Conservation (phyloP, 2,113 vertebrate genomes). For the Pitta sordida region DNA sequence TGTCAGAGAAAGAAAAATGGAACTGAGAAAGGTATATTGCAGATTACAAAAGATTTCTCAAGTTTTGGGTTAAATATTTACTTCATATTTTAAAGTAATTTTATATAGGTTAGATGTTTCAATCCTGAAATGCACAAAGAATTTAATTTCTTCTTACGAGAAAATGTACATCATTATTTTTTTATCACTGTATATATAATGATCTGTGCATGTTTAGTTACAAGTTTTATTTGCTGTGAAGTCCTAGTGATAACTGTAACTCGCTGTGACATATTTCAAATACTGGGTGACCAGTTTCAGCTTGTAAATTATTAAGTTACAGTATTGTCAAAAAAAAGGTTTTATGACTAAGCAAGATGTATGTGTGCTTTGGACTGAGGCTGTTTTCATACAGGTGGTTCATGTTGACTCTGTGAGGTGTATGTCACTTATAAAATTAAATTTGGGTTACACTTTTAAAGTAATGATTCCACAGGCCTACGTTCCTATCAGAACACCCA, state of each 20-base stretch:
- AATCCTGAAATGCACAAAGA: constrained; percentile 58
- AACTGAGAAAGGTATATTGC: constrained; percentile 41
- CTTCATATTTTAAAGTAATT: constrained; percentile 55
- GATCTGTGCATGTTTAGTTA: constrained; percentile 49
- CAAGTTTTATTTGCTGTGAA: constrained; percentile 42
- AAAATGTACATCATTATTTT: constrained; percentile 61
- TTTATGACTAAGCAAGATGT: constrained; percentile 33
- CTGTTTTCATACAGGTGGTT: not conserved
- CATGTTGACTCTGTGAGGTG: not conserved
- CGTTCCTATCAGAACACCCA: not conserved
- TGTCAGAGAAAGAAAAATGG: constrained; percentile 21
- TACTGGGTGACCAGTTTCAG: constrained; percentile 29
- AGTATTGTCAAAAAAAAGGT: constrained; percentile 11
- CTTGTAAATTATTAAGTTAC: constrained; percentile 35
- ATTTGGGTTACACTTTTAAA: not conserved
- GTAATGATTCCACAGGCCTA: not conserved
- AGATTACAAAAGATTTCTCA: constrained; percentile 37
- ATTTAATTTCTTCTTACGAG: constrained; percentile 62
- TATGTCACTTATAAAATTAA: not conserved
- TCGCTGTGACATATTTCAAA: constrained; percentile 50
- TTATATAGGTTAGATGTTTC: constrained; percentile 59
- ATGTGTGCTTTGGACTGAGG: constrained; percentile 31
- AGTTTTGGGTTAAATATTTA: constrained; percentile 52
- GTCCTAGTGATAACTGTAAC: constrained; percentile 44
- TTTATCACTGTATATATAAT: constrained; percentile 57